phyloP scores from a whole-genome alignment of 2,888 invertebrate genomes.

The Sesia bembeciformis region DNA sequence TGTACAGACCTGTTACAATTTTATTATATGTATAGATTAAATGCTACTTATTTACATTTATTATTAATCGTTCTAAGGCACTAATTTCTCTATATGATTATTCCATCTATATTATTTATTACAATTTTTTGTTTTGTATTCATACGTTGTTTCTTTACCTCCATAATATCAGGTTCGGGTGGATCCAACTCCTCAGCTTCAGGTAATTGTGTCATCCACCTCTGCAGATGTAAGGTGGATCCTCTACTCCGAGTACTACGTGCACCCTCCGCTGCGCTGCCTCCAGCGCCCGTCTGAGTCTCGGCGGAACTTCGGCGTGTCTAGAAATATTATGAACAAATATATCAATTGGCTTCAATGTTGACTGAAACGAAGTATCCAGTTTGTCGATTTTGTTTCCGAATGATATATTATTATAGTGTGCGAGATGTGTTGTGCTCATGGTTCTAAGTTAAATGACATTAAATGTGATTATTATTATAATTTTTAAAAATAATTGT shows the following conservation, averaged over 20 bases:
- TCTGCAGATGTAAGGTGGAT: conserved; percentile 82
- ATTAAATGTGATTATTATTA: too few species aligned
- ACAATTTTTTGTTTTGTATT: too few species aligned
- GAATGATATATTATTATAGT: too few species aligned
- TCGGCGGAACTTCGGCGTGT: conserved; percentile 62
- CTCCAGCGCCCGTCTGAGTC: conserved; percentile 56
- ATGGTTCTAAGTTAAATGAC: neutral
- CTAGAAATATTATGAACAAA: conserved; percentile 21
- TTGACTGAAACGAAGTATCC: too few species aligned
- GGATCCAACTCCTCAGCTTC: conserved; percentile 73
- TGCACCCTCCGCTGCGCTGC: conserved; percentile 51
- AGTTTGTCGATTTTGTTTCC: too few species aligned
- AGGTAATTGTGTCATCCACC: conserved; percentile 87
- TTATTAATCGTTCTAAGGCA: neutral
- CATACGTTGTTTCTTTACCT: conserved; percentile 32
- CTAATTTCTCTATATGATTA: neutral
- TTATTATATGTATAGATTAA: too few species aligned
- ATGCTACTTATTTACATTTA: neutral
- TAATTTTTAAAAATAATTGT: too few species aligned
- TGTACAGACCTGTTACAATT: too few species aligned
- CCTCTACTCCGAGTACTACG: conserved; percentile 77
- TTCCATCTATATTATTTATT: neutral
- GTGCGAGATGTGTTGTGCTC: too few species aligned
- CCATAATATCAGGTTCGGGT: conserved; percentile 68
- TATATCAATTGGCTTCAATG: neutral